Evolutionary conservation across 1,140 invertebrate species (phyloP), one percentile per base, ranked within the genome.

Genomic region (Eupristina koningsbergeri): DNA sequence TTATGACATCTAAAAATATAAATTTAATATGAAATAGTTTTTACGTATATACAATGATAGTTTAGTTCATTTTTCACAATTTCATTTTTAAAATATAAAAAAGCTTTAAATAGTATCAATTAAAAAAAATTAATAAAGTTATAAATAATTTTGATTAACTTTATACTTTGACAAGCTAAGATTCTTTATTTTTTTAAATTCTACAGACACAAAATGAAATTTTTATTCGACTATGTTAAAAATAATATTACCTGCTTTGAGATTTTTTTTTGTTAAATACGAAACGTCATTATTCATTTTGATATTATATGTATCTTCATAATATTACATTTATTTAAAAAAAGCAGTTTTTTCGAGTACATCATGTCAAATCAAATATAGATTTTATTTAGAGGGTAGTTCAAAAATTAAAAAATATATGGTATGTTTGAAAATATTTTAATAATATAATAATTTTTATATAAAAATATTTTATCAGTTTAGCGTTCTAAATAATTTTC

Each of bases 241-340:
- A 81, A 58, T 74, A 69, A 80, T 69, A 74, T 74, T 39, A 15
- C 39, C 58, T 41, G 64, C 80, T 73, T 63, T 63, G 31, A 63
- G 22, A 41, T 41, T 63, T 73, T 84, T 45, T n/a, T n/a, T 74
- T 47, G 22, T 74, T 53, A 76, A 81, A 73, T 69, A 50, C 39
- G 34, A 81, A 81, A 77, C 83, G 58, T 69, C 74, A 50, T 58
- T 80, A 85, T 83, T 69, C 84, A 63, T 64, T 71, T 81, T 67
- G 15, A 61, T 80, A 64, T 71, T 64, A 53, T 29, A 22, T 34
- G 77, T 69, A 39, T 50, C n/a, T 15, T 39, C 39, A 1, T 69
- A 63, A 79, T 41, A 69, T 79, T 69, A 41, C 63, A 69, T 79
- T 64, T 79, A 64, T 64, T 79, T n/a, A n/a, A 64, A 61, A 17